Percentiles rank a stretch among this genome's conserved stretches.
Conservation (phyloP, 1,140 invertebrate genomes). For the Helicorthomorpha holstii region DNA sequence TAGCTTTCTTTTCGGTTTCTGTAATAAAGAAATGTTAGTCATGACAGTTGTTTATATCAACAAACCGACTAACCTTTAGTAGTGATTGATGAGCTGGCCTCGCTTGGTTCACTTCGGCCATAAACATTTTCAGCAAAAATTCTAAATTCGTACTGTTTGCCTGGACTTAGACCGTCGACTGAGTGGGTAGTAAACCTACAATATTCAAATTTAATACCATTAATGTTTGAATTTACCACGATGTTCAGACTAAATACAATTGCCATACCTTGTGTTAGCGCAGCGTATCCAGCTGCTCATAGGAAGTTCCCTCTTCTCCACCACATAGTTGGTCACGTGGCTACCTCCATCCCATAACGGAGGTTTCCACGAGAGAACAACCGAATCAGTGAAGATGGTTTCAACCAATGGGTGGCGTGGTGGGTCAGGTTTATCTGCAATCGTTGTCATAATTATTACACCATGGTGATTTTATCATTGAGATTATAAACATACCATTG, state of each 20-base stretch:
- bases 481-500: constrained; percentile 41
- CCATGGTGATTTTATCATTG: no score
- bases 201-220: neutral
- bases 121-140: constrained; percentile 94
- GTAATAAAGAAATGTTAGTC: no score
- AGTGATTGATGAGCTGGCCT: constrained; percentile 56
- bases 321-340: constrained; percentile 82
- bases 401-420: constrained; percentile 76
- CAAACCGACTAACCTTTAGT: constrained; percentile 59
- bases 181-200: constrained; percentile 71
- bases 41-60: no score
- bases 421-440: constrained; percentile 77
- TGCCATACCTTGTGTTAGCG: constrained; percentile 53
- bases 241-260: neutral
- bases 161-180: constrained; percentile 62
- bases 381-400: constrained; percentile 67
- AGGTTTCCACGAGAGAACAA: constrained; percentile 79
- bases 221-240: no score
- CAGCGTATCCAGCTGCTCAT: constrained; percentile 89
- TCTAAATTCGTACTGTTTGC: constrained; percentile 91
- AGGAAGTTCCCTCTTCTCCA: constrained; percentile 84
- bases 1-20: no score
- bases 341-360: constrained; percentile 88
- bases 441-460: neutral
- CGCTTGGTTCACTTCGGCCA: constrained; percentile 81